Evolutionary conservation across 2,888 invertebrate genomes (phyloP), one percentile per base, ranked within the genome.

Genomic region (Pammene fasciana): DNA sequence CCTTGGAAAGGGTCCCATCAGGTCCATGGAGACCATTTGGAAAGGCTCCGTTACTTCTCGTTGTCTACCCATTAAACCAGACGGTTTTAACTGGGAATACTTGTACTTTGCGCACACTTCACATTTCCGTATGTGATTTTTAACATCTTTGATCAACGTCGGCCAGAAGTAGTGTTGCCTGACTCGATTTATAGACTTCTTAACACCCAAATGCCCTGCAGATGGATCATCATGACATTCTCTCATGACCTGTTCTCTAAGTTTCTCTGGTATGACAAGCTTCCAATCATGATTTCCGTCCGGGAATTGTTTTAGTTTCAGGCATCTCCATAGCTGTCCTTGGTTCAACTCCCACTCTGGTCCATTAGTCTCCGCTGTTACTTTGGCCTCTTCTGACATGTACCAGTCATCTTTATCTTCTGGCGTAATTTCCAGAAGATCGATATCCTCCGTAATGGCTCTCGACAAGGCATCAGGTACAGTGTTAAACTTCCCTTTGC

Each of bases 31-130:
- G 5, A 65, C 16, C 0, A 65, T 56, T 34, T 65, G 65, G 14
- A 67, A 73, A 4, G 73, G 72, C 16, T 45, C 62, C 0, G 67
- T 16, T 0, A 71, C 72, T 0, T 71, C 62, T 52, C 48, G 57
- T 10, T 72, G 72, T 2, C 34, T 45, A 0, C 72, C 72, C 73
- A 73, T 72, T 3, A 65, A 9, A 0, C 72, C 73, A 0, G 13
- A 9, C 0, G 71, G 67, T 10, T 26, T 45, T 10, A 54, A 1
- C 14, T 72, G 71, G 4, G 68, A 57, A 1, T 18, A 0, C 59
- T 73, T 73, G 62, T 71, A 52, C 34, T 41, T 62, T 2, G 68
- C 67, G 14, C 73, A 73, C 0, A 55, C 59, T n/a, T 73, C 72
- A 36, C 73, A 73, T 26, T 65, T 59, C 5, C 55, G 11, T 0